Evolutionary conservation across 2,797 vertebrate genomes (phyloP), one percentile per base, ranked within the genome.

Genomic region (Cryptoprocta ferox): DNA sequence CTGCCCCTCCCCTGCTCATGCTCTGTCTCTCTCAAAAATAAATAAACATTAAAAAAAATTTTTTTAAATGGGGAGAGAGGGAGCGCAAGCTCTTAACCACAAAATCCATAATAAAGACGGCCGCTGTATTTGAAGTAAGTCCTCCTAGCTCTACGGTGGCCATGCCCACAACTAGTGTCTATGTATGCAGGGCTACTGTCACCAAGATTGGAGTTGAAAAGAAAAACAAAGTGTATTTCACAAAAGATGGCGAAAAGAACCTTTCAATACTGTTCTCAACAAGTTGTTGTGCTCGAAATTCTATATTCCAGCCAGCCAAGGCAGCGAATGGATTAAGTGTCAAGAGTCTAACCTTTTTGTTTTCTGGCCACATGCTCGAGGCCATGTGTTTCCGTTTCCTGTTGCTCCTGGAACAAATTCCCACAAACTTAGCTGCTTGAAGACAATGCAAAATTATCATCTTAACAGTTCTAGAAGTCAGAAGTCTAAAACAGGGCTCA

Each of bases 221-320:
- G 85, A 92, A 79, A 98, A 96, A 78, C 70, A 63, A 95, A 95
- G 37, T 85, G 71, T 96, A 82, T 84, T 98, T 91, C 88, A 94
- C 48, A 86, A 94, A 85, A 79, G 48, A 85, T 84, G 91, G 91
- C n/a, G 6, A 94, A 93, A 89, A 91, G 42, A 81, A 95, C 3
- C 4, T 91, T 95, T 86, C 53, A 66, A 42, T 94, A 45, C 15
- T 81, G 30, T 96, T 88, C 89, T 93, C 82, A 78, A 65, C 39
- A 95, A 80, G 50, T 90, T 78, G 21, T 53, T 82, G 56, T 76
- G 50, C 48, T 95, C 68, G 11, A 90, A 97, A 92, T 96, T 84
- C 48, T 85, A 26, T 89, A 84, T 95, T 92, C 95, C 79, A 97
- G 83, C 39, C 66, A 97, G 32, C 26, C n/a, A 89, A 92, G 97